Evolutionary conservation across 2,888 invertebrate genomes (phyloP).

Genomic region (Catocala sponsa): DNA sequence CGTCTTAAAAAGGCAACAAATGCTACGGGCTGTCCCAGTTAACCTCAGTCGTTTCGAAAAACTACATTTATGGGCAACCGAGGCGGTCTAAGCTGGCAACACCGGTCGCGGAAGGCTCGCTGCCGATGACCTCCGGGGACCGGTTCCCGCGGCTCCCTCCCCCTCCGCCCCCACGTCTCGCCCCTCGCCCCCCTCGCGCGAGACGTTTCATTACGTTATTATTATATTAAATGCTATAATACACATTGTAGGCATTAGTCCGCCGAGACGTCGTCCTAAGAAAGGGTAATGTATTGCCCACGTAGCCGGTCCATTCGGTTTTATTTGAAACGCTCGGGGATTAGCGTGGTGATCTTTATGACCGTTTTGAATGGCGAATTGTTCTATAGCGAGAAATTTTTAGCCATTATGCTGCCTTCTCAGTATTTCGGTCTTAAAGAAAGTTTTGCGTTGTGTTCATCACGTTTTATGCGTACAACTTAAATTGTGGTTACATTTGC

Average conservation of each 20-base stretch:
- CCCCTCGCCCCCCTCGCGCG: constrained; percentile 56
- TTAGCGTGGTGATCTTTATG: constrained; percentile 75
- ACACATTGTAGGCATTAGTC: constrained; percentile 87
- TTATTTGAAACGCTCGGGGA: constrained; percentile 71
- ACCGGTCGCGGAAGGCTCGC: constrained; percentile 84
- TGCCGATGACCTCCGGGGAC: constrained; percentile 87
- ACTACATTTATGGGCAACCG: constrained; percentile 71
- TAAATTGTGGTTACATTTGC: constrained; percentile 10
- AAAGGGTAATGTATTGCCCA: constrained; percentile 76
- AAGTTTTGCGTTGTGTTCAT: constrained; percentile 55
- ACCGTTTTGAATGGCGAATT: constrained; percentile 72
- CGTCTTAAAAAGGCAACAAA: constrained; percentile 63
- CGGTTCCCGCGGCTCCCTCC: constrained; percentile 77
- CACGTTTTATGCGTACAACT: constrained; percentile 53
- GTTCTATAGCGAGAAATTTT: constrained; percentile 65
- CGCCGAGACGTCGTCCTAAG: constrained; percentile 74
- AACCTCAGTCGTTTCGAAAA: constrained; percentile 66
- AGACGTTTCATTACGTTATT: constrained; percentile 88
- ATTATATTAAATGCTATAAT: constrained; percentile 88
- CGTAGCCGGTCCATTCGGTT: constrained; percentile 62
- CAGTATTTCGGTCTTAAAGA: constrained; percentile 55
- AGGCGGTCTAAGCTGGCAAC: constrained; percentile 73
- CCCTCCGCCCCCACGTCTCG: constrained; percentile 46
- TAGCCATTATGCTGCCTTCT: constrained; percentile 58
- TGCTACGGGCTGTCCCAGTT: constrained; percentile 70